These are phyloP conservation scores for Zoanthus gigantus DNA, from an alignment of 92 coral and sea anemone species.

Conservation along the genomic window DNA sequence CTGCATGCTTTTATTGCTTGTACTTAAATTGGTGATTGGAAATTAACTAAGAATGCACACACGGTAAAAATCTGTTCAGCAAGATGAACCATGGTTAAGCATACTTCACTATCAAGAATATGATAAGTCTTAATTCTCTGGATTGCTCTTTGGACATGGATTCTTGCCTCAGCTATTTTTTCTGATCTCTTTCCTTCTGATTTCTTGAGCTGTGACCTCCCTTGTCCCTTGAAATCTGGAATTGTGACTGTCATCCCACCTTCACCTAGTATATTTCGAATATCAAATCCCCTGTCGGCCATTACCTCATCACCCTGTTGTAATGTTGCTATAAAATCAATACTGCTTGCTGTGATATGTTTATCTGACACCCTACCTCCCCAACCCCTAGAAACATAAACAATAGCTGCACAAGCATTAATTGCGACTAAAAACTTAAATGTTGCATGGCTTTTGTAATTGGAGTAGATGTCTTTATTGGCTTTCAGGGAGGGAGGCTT, in stretches of 20 bases:
- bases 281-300: slow-evolving; percentile 56
- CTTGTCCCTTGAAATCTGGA: slow-evolving; percentile 63
- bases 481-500: slow-evolving; percentile 70
- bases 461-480: slow-evolving; percentile 61
- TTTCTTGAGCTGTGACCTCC: slow-evolving; percentile 57
- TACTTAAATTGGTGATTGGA: slow-evolving; percentile 32
- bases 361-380: slow-evolving; percentile 68
- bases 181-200: slow-evolving; percentile 42
- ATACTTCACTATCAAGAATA: slow-evolving; percentile 52
- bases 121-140: slow-evolving; percentile 54
- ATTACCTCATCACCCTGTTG: slow-evolving; percentile 54
- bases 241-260: slow-evolving; percentile 60
- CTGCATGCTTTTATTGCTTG: not conserved
- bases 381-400: slow-evolving; percentile 62
- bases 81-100: slow-evolving; percentile 55
- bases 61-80: slow-evolving; percentile 20
- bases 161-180: slow-evolving; percentile 67
- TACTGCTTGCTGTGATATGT: slow-evolving; percentile 61
- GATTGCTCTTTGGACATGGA: slow-evolving; percentile 44
- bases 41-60: slow-evolving; percentile 26
- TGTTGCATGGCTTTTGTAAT: slow-evolving; percentile 1
- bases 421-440: slow-evolving; percentile 63
- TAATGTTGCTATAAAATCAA: slow-evolving; percentile 61
- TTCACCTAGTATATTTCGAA: slow-evolving; percentile 45
- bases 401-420: slow-evolving; percentile 60